phyloP scores from a whole-genome alignment of 2,113 vertebrate species.

The Oreochromis spilurus region DNA sequence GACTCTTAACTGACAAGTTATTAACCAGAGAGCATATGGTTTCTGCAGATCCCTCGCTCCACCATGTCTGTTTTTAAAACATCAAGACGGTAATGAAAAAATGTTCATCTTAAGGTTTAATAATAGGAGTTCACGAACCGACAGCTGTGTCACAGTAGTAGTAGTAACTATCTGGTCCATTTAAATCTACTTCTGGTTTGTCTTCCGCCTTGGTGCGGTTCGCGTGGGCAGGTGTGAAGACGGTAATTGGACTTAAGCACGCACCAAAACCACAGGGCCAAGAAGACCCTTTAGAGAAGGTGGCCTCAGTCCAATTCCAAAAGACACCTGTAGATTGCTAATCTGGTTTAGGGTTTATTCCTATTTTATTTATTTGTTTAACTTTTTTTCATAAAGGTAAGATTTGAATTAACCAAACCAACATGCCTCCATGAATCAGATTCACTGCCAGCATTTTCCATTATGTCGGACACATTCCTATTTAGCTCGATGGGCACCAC shows the following conservation, averaged over 20 bases:
- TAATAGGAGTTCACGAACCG: background rate
- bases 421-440: background rate
- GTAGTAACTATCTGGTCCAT: background rate
- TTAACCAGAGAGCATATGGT: background rate
- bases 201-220: background rate
- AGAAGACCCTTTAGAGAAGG: background rate
- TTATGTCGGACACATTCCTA: background rate
- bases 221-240: background rate
- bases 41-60: background rate
- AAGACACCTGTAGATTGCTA: background rate
- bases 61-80: background rate
- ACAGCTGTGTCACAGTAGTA: background rate
- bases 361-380: background rate
- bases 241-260: accelerated
- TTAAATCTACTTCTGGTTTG: background rate
- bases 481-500: background rate
- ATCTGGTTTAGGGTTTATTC: background rate
- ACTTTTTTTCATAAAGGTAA: background rate
- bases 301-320: background rate
- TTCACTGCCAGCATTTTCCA: background rate
- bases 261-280: background rate
- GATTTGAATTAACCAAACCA: background rate
- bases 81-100: background rate
- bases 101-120: background rate
- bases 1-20: background rate